Evolutionary conservation across 2,113 vertebrate species (phyloP).

Genomic region (Pangasianodon gigas): DNA sequence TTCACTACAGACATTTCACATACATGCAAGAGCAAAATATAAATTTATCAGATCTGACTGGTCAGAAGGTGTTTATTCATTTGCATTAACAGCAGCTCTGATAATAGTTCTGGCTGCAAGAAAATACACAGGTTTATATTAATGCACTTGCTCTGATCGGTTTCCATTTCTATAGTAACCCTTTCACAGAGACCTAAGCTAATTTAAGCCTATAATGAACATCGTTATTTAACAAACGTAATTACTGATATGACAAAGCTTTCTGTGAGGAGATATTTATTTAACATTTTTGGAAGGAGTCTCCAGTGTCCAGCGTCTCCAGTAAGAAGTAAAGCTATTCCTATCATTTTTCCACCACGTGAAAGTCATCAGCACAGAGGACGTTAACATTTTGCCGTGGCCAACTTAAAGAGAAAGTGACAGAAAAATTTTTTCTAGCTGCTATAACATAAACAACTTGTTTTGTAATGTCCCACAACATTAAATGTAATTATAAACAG

Average conservation of each 20-base stretch:
- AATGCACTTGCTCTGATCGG: not conserved
- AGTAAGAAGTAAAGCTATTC: not conserved
- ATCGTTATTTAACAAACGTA: too few relatives aligned
- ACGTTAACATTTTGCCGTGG: not conserved
- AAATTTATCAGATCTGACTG: not conserved
- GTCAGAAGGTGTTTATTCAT: not conserved
- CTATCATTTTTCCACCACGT: not conserved
- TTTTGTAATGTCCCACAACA: not conserved
- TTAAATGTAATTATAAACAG: not conserved
- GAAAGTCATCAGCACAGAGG: not conserved
- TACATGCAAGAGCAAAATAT: not conserved
- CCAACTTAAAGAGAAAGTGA: not conserved
- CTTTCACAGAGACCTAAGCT: not conserved
- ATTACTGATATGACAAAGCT: too few relatives aligned
- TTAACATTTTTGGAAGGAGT: not conserved
- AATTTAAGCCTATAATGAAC: not conserved
- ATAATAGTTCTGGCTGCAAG: not conserved
- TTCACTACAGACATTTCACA: not conserved
- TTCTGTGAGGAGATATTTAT: not conserved
- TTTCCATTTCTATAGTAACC: not conserved
- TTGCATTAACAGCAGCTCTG: not conserved
- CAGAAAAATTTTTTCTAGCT: not conserved
- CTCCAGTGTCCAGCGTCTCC: not conserved
- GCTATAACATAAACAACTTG: not conserved
- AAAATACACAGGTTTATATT: not conserved